A percentile compares a stretch with the other conserved stretches of the same genome.
These are phyloP conservation scores for Halichoeres trimaculatus DNA, from an alignment of 2,113 vertebrate genomes.

Conservation along the genomic window DNA sequence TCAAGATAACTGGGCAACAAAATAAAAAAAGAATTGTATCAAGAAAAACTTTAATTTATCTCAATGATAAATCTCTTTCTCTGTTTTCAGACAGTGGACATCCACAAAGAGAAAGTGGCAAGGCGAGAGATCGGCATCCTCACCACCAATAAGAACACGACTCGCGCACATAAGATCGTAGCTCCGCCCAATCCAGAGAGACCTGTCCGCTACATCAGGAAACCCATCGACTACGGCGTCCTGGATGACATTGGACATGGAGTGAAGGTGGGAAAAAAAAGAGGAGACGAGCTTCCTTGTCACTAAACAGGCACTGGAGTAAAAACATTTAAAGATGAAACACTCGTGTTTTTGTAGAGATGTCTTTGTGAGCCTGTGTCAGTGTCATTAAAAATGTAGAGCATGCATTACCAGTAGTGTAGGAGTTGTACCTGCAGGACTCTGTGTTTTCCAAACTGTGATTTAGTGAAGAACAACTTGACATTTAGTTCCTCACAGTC, in stretches of 20 bases:
- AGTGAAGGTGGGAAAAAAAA: slow-evolving; percentile 88
- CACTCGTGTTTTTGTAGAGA: too few relatives aligned
- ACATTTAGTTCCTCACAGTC: background rate
- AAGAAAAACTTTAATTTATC: too few relatives aligned
- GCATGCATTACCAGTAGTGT: background rate
- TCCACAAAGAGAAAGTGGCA: slow-evolving; percentile 99
- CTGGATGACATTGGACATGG: slow-evolving; percentile 97
- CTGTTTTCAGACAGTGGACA: slow-evolving; percentile 91
- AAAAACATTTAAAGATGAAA: too few relatives aligned
- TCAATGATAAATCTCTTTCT: background rate
- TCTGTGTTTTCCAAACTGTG: background rate
- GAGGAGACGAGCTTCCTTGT: too few relatives aligned
- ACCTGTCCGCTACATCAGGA: slow-evolving; percentile 97
- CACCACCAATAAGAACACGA: slow-evolving; percentile 98
- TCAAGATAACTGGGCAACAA: too few relatives aligned
- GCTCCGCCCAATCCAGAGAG: slow-evolving; percentile 94
- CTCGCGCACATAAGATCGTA: slow-evolving; percentile 96
- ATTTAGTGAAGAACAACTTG: background rate
- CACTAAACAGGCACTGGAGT: too few relatives aligned
- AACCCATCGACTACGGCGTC: slow-evolving; percentile 95
- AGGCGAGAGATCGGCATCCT: slow-evolving; percentile 98
- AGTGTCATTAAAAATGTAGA: background rate
- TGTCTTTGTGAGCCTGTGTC: background rate
- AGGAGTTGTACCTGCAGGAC: too few relatives aligned
- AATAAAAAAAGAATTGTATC: too few relatives aligned